Percentiles rank a stretch among this genome's conserved stretches.
These are phyloP conservation scores for Urophycis tenuis DNA, from an alignment of 2,797 vertebrate species.

Conservation along the genomic window DNA sequence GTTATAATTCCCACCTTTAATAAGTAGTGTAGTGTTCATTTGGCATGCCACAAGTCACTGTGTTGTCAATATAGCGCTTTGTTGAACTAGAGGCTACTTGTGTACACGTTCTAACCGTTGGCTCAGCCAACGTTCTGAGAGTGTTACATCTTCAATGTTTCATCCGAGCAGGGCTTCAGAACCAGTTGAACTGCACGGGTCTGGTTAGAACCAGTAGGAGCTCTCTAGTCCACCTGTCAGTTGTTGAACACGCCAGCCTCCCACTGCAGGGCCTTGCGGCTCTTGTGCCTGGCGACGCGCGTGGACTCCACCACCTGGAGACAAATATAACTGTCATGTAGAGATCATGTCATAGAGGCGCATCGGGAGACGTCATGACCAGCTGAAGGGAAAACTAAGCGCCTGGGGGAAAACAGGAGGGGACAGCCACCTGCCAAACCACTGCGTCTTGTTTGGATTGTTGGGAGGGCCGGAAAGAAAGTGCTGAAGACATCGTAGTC, in stretches of 20 bases:
- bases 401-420: slow-evolving; percentile 9
- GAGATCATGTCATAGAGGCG: neutral
- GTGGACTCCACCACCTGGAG: slow-evolving; percentile 84
- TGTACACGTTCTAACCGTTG: too few relatives aligned
- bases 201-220: neutral
- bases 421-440: too few relatives aligned
- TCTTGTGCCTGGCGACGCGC: slow-evolving; percentile 79
- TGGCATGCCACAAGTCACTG: too few relatives aligned
- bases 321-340: neutral
- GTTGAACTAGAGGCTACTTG: too few relatives aligned
- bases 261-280: slow-evolving; percentile 76
- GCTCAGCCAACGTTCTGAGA: too few relatives aligned
- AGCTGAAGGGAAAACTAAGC: neutral
- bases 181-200: neutral
- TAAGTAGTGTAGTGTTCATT: too few relatives aligned
- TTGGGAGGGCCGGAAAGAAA: too few relatives aligned
- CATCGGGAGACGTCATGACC: neutral
- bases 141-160: neutral
- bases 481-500: too few relatives aligned
- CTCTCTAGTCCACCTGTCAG: slow-evolving; percentile 21
- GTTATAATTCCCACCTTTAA: too few relatives aligned
- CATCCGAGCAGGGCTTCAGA: neutral
- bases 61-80: too few relatives aligned
- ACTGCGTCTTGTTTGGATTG: too few relatives aligned
- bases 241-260: slow-evolving; percentile 76